Conservation (phyloP, 2,113 vertebrate genomes). For the Phylloscopus whistleri region DNA sequence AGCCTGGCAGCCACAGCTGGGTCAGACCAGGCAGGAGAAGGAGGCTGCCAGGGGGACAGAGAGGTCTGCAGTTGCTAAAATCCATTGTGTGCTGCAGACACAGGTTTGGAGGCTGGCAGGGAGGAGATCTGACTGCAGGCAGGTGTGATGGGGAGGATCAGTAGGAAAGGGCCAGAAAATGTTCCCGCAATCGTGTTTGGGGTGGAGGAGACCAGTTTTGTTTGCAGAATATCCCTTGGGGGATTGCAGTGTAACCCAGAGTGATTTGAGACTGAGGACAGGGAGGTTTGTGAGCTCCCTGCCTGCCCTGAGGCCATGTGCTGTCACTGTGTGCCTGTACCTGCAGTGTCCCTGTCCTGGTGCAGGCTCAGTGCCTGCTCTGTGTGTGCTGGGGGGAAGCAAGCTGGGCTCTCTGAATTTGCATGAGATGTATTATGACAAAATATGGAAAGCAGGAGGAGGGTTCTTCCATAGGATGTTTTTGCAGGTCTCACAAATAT, state of each 20-base stretch:
- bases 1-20: background rate
- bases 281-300: background rate
- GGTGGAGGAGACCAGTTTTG: background rate
- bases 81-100: background rate
- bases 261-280: background rate
- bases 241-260: background rate
- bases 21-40: background rate
- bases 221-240: background rate
- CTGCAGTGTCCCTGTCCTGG: background rate
- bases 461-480: background rate
- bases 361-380: background rate
- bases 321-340: background rate
- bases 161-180: background rate
- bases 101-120: background rate
- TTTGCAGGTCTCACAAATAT: conserved; percentile 41
- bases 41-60: background rate
- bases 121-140: background rate
- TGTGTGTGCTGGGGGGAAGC: background rate
- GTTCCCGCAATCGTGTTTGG: rapidly evolving
- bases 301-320: background rate
- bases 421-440: background rate
- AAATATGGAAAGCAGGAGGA: background rate
- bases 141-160: too few relatives aligned
- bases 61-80: background rate
- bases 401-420: background rate